Evolutionary conservation across 30 jellyfish, hydroid and myxozoan species (phyloP).

Genomic region (Cassiopea xamachana): DNA sequence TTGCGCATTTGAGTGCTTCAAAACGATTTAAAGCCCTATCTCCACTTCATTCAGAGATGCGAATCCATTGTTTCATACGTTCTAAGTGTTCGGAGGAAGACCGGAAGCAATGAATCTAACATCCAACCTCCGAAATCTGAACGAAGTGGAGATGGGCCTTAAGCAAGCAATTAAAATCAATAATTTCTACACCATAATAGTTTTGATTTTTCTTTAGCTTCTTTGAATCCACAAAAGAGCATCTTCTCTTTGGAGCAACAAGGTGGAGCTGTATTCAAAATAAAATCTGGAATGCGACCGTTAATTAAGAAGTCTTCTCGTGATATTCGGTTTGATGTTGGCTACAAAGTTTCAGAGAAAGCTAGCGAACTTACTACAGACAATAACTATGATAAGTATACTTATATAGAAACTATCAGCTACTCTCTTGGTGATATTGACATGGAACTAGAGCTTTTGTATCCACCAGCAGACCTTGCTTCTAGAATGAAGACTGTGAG

Average conservation of each 20-base stretch:
- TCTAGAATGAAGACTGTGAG: background rate
- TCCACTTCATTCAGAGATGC: too few relatives aligned
- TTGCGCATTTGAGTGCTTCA: too few relatives aligned
- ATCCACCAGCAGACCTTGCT: constrained; percentile 10
- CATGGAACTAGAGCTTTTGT: constrained; percentile 28
- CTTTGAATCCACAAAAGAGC: constrained; percentile 25
- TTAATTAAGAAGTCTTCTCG: constrained; percentile 51
- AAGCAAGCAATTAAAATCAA: too few relatives aligned
- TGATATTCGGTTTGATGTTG: constrained; percentile 41
- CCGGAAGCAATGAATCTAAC: too few relatives aligned
- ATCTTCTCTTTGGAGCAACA: constrained; percentile 56
- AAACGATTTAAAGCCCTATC: too few relatives aligned
- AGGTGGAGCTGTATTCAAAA: constrained; percentile 67
- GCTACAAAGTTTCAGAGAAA: constrained; percentile 63
- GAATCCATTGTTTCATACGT: too few relatives aligned
- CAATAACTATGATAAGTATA: constrained; percentile 56
- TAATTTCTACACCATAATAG: too few relatives aligned
- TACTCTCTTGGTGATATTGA: constrained; percentile 76
- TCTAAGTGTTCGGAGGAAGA: too few relatives aligned
- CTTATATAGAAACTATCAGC: constrained; percentile 45
- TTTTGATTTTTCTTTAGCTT: background rate
- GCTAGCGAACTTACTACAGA: constrained; percentile 57
- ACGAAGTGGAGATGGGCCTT: too few relatives aligned
- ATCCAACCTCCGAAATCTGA: too few relatives aligned
- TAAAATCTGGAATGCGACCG: constrained; percentile 88